Percentiles rank a stretch among this genome's conserved stretches.
phyloP scores from a whole-genome alignment of 2,888 invertebrate species.

The Germaria angustata region DNA sequence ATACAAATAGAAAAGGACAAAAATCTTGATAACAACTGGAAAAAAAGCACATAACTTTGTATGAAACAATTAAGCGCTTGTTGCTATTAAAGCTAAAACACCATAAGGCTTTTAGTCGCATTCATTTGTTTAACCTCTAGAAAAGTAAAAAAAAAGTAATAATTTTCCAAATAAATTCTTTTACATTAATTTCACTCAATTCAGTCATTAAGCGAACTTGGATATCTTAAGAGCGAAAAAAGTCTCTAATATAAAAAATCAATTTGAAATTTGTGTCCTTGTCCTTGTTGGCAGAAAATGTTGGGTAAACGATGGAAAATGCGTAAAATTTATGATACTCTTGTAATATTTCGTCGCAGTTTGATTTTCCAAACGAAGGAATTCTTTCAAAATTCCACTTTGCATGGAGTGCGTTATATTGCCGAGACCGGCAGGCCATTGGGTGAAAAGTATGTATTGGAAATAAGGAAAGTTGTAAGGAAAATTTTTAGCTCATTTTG shows the following conservation, averaged over 20 bases:
- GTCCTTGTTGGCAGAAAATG: constrained; percentile 71
- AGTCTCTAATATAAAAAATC: not conserved
- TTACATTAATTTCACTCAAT: not conserved
- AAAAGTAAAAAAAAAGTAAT: not conserved
- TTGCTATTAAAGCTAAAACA: constrained; percentile 49
- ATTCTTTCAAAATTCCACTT: constrained; percentile 88
- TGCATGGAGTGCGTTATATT: constrained; percentile 90
- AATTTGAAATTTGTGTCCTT: not conserved
- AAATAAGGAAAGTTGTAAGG: not conserved
- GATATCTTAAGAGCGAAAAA: not conserved
- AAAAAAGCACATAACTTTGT: constrained; percentile 14
- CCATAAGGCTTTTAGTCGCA: constrained; percentile 62
- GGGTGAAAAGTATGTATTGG: constrained; percentile 87
- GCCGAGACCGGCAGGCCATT: constrained; percentile 87
- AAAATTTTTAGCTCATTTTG: not conserved
- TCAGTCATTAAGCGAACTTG: constrained; percentile 21
- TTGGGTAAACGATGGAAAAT: constrained; percentile 68
- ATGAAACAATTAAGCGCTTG: constrained; percentile 40
- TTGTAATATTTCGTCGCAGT: constrained; percentile 82
- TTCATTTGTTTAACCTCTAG: constrained; percentile 5
- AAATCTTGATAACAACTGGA: constrained; percentile 42
- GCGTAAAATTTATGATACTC: constrained; percentile 68
- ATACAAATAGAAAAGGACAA: constrained; percentile 7
- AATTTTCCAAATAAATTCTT: not conserved
- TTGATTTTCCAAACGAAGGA: constrained; percentile 86